Percentiles rank a stretch among this genome's conserved stretches.
phyloP scores from a whole-genome alignment of 1,140 invertebrate species.

The Papilio aristodemus region DNA sequence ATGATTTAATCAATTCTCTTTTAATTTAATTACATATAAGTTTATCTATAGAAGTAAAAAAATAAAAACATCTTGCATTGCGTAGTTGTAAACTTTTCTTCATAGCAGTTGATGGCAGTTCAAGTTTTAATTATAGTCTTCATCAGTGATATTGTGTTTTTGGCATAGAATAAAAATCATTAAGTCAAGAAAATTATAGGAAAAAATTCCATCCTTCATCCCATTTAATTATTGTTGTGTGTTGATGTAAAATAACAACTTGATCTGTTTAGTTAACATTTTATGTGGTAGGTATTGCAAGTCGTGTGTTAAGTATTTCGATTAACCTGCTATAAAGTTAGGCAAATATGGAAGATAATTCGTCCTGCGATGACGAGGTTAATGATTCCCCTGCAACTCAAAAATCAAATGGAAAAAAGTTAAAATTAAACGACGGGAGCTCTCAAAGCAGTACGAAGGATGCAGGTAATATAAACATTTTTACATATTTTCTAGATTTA shows the following conservation, averaged over 20 bases:
- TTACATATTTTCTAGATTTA: conserved; percentile 29
- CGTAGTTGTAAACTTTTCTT: too few relatives aligned
- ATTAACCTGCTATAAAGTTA: conserved; percentile 36
- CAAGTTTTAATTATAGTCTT: conserved; percentile 6
- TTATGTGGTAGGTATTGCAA: conserved; percentile 14
- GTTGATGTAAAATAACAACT: conserved; percentile 23
- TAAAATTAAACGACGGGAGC: conserved; percentile 74
- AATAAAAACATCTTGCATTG: background rate
- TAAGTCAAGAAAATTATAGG: conserved; percentile 32
- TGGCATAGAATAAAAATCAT: conserved; percentile 31
- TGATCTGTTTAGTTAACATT: conserved; percentile 29
- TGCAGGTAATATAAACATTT: conserved; percentile 50
- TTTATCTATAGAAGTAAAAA: background rate
- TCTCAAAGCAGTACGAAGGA: conserved; percentile 70
- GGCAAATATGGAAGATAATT: conserved; percentile 70
- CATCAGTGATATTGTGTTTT: background rate
- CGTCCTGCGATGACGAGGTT: conserved; percentile 67
- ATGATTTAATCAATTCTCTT: too few relatives aligned
- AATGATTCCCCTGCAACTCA: conserved; percentile 61
- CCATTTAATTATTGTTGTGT: conserved; percentile 27
- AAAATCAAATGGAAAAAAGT: conserved; percentile 65
- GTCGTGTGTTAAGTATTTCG: conserved; percentile 11
- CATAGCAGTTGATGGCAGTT: too few relatives aligned
- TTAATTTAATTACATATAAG: too few relatives aligned
- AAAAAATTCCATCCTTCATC: conserved; percentile 32